Evolutionary conservation across 2,797 vertebrate genomes (phyloP).

Genomic region (Takifugu rubripes): DNA sequence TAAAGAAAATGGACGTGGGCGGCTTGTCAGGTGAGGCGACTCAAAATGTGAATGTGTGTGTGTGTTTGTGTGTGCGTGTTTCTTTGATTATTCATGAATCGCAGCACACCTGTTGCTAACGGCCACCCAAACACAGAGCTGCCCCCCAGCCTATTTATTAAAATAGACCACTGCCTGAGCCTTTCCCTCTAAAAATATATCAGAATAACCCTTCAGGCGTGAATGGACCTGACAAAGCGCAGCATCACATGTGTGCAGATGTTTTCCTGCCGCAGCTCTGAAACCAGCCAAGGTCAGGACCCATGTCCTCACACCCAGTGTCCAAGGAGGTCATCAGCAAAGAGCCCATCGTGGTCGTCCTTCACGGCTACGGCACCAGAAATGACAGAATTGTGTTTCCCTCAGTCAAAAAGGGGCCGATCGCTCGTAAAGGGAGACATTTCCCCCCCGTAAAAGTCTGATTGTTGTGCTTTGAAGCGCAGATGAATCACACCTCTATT

Average conservation of each 20-base stretch:
- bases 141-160: conserved; percentile 2
- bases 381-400: conserved; percentile 9
- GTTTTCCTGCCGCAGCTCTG: background rate
- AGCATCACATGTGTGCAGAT: background rate
- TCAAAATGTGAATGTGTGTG: conserved; percentile 26
- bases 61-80: conserved; percentile 17
- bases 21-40: conserved; percentile 90
- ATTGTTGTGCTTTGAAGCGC: conserved; percentile 5
- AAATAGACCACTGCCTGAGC: background rate
- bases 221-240: background rate
- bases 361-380: conserved; percentile 1
- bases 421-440: background rate
- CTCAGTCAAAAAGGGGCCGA: conserved; percentile 8
- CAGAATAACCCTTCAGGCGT: background rate
- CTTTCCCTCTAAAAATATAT: background rate
- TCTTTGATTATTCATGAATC: conserved; percentile 47
- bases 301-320: no score
- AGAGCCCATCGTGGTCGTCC: background rate
- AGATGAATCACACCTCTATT: conserved; percentile 11
- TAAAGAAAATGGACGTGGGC: conserved; percentile 99
- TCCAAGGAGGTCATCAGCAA: no score
- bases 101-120: conserved; percentile 29
- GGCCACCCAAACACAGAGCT: conserved; percentile 16
- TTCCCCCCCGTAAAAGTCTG: conserved; percentile 2
- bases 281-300: no score